These are phyloP conservation scores for Halesus radiatus DNA, from an alignment of 1,140 invertebrate genomes.

Conservation along the genomic window DNA sequence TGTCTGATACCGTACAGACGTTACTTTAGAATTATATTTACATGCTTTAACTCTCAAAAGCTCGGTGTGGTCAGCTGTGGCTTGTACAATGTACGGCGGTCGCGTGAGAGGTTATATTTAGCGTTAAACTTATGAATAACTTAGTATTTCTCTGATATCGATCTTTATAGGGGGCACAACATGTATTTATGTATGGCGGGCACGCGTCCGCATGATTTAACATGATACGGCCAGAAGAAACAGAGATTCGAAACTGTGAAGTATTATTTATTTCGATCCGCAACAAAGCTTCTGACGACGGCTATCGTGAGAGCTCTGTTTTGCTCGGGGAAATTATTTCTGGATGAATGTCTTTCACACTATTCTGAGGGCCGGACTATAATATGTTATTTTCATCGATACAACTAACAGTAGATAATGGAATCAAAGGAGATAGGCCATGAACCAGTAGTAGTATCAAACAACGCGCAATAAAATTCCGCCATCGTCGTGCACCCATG, in stretches of 20 bases:
- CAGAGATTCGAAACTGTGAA: slow-evolving; percentile 35
- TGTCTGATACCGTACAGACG: not conserved
- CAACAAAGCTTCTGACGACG: not conserved
- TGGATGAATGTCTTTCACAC: not conserved
- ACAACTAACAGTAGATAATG: no score
- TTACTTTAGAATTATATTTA: not conserved
- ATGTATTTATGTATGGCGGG: slow-evolving; percentile 38
- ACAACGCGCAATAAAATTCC: no score
- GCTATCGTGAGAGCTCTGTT: not conserved
- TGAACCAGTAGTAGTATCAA: no score
- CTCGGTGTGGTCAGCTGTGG: slow-evolving; percentile 3
- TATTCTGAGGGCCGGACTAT: not conserved
- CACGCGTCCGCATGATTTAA: slow-evolving; percentile 44
- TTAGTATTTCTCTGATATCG: slow-evolving; percentile 51
- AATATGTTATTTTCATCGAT: not conserved
- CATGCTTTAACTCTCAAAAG: not conserved
- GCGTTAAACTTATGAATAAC: slow-evolving; percentile 49
- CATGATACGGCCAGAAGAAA: slow-evolving; percentile 27
- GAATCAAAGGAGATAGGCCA: no score
- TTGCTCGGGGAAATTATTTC: not conserved
- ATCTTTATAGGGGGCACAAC: slow-evolving; percentile 47
- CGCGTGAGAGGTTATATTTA: slow-evolving; percentile 48
- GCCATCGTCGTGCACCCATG: no score
- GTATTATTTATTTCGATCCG: not conserved
- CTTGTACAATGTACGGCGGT: not conserved